Conservation (phyloP, 2,797 vertebrate species). For the Eulemur coronatus region DNA sequence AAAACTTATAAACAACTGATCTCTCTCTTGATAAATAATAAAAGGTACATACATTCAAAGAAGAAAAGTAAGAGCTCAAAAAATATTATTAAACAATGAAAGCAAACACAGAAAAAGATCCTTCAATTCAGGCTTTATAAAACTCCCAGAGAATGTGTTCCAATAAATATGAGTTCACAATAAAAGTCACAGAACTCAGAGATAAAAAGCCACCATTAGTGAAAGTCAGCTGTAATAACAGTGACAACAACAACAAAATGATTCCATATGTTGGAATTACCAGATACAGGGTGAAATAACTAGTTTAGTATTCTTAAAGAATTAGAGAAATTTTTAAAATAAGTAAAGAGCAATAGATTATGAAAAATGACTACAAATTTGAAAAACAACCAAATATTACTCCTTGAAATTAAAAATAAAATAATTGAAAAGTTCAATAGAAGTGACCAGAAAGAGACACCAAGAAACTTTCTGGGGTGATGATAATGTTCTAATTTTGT, state of each 20-base stretch:
- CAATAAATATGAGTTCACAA: neutral
- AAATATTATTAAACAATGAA: neutral
- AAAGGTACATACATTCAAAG: neutral
- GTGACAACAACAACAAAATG: neutral
- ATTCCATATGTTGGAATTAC: neutral
- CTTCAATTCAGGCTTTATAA: neutral
- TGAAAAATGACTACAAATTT: neutral
- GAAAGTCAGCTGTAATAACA: neutral
- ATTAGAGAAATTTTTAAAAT: neutral
- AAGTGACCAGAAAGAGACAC: neutral
- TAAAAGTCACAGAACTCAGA: neutral
- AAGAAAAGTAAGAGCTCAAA: neutral
- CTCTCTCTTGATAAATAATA: neutral
- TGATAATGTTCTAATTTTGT: neutral
- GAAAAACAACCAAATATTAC: neutral
- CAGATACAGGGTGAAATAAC: neutral
- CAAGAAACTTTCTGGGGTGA: neutral
- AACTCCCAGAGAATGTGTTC: neutral
- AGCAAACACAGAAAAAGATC: neutral
- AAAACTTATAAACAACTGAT: neutral
- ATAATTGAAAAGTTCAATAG: neutral
- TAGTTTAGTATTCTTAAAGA: neutral
- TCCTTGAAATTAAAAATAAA: neutral
- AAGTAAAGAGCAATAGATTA: neutral
- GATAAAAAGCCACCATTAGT: neutral